A percentile compares a stretch with the other conserved stretches of the same genome.
These are phyloP conservation scores for Molossus alvarezi DNA, from an alignment of 2,797 vertebrate genomes.

Conservation along the genomic window DNA sequence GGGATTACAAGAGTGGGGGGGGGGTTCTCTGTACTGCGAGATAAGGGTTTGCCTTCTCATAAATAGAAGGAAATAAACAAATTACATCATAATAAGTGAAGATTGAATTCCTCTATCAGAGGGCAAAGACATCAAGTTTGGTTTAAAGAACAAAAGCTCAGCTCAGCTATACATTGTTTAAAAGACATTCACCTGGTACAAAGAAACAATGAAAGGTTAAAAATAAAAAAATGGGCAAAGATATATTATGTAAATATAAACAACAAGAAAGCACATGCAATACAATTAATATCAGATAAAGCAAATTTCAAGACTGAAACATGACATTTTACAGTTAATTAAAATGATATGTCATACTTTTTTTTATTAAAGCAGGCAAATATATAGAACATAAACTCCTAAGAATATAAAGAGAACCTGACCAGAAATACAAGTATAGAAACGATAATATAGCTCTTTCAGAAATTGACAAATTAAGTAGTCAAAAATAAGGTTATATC, in stretches of 20 bases:
- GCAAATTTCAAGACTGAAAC: constrained; percentile 19
- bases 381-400: not conserved
- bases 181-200: not conserved
- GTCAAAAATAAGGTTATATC: not conserved
- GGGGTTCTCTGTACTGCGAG: too few species aligned
- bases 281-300: not conserved
- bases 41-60: too few species aligned
- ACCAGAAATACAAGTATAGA: not conserved
- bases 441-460: not conserved
- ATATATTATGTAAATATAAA: not conserved
- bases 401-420: not conserved
- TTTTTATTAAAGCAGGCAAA: not conserved
- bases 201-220: not conserved
- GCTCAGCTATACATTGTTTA: not conserved
- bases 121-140: not conserved
- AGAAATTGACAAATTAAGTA: not conserved
- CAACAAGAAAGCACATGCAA: not conserved
- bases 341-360: not conserved
- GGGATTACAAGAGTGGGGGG: too few species aligned
- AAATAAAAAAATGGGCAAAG: not conserved
- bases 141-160: not conserved
- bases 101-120: not conserved
- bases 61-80: constrained; percentile 3
- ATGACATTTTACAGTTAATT: not conserved
- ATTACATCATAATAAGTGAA: not conserved